Conservation (phyloP, 2,113 vertebrate genomes). For the Megaceryle maxima region DNA sequence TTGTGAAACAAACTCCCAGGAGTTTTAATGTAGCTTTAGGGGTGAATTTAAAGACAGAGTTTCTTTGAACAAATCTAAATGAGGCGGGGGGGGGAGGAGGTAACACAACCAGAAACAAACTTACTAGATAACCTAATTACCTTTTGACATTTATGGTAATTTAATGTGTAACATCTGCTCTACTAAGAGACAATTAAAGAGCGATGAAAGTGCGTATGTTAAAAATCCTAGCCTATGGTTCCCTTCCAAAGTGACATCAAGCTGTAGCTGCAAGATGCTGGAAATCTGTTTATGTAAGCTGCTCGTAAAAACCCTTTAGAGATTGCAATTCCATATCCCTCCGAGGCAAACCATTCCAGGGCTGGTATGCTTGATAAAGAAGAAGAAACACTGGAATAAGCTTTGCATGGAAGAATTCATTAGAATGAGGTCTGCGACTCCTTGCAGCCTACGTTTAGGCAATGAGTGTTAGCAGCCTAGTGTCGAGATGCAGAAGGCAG, state of each 20-base stretch:
- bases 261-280: not conserved
- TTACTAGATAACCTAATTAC: not conserved
- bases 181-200: not conserved
- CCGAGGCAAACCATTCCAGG: not conserved
- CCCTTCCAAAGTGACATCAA: not conserved
- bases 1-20: not conserved
- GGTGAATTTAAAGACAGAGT: not conserved
- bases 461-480: not conserved
- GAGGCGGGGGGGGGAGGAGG: no score
- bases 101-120: not conserved
- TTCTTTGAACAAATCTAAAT: not conserved
- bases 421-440: not conserved
- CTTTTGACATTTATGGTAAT: not conserved
- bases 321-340: not conserved
- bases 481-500: not conserved
- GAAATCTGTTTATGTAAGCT: not conserved
- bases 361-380: conserved; percentile 2
- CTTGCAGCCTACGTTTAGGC: not conserved
- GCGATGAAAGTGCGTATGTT: not conserved
- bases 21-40: not conserved
- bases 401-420: not conserved
- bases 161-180: not conserved
- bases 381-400: not conserved
- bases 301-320: not conserved
- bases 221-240: not conserved